phyloP scores from a whole-genome alignment of 1,140 invertebrate species.

The Calephelis nemesis region DNA sequence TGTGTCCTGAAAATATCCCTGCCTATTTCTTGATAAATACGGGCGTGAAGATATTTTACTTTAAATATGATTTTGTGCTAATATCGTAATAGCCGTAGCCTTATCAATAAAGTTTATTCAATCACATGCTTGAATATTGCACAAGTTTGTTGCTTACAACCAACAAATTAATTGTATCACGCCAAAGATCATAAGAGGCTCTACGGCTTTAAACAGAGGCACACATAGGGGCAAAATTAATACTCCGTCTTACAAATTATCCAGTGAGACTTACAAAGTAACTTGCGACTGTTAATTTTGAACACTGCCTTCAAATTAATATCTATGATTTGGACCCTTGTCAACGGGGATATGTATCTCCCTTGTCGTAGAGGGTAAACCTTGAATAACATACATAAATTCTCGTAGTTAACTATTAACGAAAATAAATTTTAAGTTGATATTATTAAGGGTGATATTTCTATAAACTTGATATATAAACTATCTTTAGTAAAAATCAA shows the following conservation, averaged over 20 bases:
- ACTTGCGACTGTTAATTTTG: constrained; percentile 65
- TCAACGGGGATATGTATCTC: constrained; percentile 46
- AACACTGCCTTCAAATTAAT: constrained; percentile 71
- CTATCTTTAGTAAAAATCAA: constrained; percentile 14
- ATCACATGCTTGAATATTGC: too few relatives aligned
- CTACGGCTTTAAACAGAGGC: background rate
- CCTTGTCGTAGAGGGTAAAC: constrained; percentile 21
- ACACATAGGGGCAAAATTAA: constrained; percentile 45
- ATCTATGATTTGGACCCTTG: constrained; percentile 72
- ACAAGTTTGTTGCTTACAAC: too few relatives aligned
- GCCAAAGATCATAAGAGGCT: constrained; percentile 5
- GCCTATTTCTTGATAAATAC: too few relatives aligned
- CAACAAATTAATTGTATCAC: constrained; percentile 22
- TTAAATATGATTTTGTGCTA: too few relatives aligned
- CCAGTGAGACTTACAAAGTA: constrained; percentile 49
- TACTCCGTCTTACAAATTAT: constrained; percentile 63
- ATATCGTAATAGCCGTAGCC: too few relatives aligned
- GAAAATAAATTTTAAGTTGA: background rate
- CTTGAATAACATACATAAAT: constrained; percentile 10
- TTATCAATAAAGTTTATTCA: too few relatives aligned
- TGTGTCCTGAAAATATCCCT: too few relatives aligned
- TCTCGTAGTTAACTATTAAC: background rate
- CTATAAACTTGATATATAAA: background rate
- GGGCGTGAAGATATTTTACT: too few relatives aligned
- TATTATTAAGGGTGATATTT: background rate